These are phyloP conservation scores for Isaurus tuberculatus DNA, from an alignment of 92 coral and sea anemone species.

Conservation along the genomic window DNA sequence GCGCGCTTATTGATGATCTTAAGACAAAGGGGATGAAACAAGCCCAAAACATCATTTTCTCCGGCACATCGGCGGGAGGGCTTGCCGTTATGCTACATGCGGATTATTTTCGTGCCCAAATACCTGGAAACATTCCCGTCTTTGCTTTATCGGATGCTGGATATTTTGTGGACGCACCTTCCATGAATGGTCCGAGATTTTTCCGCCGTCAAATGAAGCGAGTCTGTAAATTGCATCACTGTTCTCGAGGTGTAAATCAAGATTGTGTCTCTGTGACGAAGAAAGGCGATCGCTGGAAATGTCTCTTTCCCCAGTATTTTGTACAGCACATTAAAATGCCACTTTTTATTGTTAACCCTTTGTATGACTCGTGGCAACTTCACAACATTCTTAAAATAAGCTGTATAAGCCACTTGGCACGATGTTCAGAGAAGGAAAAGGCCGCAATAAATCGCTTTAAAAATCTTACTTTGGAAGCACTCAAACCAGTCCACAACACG, in stretches of 20 bases:
- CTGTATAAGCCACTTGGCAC: slow-evolving; percentile 63
- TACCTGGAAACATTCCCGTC: slow-evolving; percentile 64
- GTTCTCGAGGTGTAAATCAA: slow-evolving; percentile 74
- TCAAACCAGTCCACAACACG: slow-evolving; percentile 55
- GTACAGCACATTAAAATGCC: slow-evolving; percentile 61
- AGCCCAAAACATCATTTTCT: slow-evolving; percentile 72
- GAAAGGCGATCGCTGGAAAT: slow-evolving; percentile 69
- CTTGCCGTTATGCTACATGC: slow-evolving; percentile 91
- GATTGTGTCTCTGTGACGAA: slow-evolving; percentile 62
- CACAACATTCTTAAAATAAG: slow-evolving; percentile 67
- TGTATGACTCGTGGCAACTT: slow-evolving; percentile 90
- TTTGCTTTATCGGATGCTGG: slow-evolving; percentile 89
- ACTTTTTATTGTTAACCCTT: slow-evolving; percentile 76
- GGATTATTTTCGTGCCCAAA: slow-evolving; percentile 77
- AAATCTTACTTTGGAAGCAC: slow-evolving; percentile 65
- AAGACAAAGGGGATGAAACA: slow-evolving; percentile 56
- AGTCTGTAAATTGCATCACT: slow-evolving; percentile 79
- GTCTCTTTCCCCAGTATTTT: slow-evolving; percentile 81
- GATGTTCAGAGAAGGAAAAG: slow-evolving; percentile 67
- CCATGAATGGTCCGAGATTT: slow-evolving; percentile 53
- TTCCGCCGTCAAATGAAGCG: slow-evolving; percentile 71
- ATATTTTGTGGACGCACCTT: slow-evolving; percentile 74
- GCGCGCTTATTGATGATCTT: slow-evolving; percentile 78
- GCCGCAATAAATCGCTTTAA: slow-evolving; percentile 67
- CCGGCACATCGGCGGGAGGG: slow-evolving; percentile 98